Evolutionary conservation across 2,113 vertebrate species (phyloP).

Genomic region (Cochlearius cochlearius): DNA sequence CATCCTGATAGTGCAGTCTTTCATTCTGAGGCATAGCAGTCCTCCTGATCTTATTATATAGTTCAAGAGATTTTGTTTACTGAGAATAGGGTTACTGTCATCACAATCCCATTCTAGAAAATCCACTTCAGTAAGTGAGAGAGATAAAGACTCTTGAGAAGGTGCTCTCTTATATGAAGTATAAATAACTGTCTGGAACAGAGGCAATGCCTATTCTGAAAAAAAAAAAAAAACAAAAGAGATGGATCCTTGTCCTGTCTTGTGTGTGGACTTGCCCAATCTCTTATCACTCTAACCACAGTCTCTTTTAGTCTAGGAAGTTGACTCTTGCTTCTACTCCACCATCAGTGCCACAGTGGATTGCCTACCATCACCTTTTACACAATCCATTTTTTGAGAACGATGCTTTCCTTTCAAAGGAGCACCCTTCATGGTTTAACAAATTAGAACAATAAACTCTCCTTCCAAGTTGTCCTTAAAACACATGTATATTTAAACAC

Average conservation of each 20-base stretch:
- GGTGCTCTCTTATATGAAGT: conserved; percentile 17
- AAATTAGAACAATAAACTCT: background rate
- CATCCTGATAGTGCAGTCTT: conserved; percentile 30
- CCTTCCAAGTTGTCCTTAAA: background rate
- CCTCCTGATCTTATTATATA: conserved; percentile 76
- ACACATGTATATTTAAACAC: background rate
- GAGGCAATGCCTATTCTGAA: background rate
- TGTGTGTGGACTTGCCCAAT: background rate
- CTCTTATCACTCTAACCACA: background rate
- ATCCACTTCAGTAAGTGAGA: conserved; percentile 73
- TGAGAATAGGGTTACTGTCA: conserved; percentile 78
- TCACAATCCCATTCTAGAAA: conserved; percentile 73
- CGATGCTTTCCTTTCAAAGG: background rate
- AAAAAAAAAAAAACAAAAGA: background rate
- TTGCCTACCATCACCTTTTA: background rate
- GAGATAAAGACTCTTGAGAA: conserved; percentile 65
- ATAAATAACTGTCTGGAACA: conserved; percentile 46
- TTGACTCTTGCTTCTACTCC: background rate
- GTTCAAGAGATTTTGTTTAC: conserved; percentile 77
- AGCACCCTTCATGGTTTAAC: background rate
- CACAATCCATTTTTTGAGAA: background rate
- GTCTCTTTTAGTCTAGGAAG: background rate
- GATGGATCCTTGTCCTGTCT: background rate
- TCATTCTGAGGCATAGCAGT: conserved; percentile 43
- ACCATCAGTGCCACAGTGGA: background rate